Base-by-base conservation (phyloP, 2,888 invertebrate species). In the Antheraea assamensis region DNA sequence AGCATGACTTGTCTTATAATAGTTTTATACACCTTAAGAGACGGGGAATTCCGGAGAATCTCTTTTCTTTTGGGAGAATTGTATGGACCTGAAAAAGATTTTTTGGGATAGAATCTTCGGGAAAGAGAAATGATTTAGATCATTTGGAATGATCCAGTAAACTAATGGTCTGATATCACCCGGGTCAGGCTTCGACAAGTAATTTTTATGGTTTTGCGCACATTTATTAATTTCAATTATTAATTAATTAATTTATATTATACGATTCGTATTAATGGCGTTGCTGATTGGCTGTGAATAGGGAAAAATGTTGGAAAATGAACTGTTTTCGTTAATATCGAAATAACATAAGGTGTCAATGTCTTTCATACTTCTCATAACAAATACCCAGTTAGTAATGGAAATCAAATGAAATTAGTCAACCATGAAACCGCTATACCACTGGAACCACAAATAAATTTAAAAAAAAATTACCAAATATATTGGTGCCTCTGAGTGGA, bases 401-500 rank as follows among this genome's bases (percentile, higher is more conserved):
- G 58, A 24, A 3, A 58, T 1, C 2, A 52, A 24, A 5, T 24
- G 24, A 58, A 10, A 58, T 24, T 58, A 21, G 58, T 10, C 24
- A 52, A 52, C 10, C n/a, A 24, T 24, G n/a, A 10, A 58, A n/a
- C 21, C n/a, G n/a, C n/a, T n/a, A n/a, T n/a, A n/a, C n/a, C n/a
- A n/a, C n/a, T n/a, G n/a, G n/a, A n/a, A n/a, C 21, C 2, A 21
- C 5, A 13, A 52, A 70, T 19, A 30, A 64, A 21, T 42, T 66
- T 10, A 35, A 21, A 49, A 13, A 21, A 42, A n/a, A 55, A 21
- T 85, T 86, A 96, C 97, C 98, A 79, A 98, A 95, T 78, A 98
- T 96, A 79, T 96, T 94, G 19, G 95, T 93, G 3, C 97, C 97
- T 76, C 97, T 93, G 1, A 95, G 91, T 0, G 97, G 96, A 84